Evolutionary conservation across 1,140 invertebrate species (phyloP).

Genomic region (Alviniconcha marisindica): DNA sequence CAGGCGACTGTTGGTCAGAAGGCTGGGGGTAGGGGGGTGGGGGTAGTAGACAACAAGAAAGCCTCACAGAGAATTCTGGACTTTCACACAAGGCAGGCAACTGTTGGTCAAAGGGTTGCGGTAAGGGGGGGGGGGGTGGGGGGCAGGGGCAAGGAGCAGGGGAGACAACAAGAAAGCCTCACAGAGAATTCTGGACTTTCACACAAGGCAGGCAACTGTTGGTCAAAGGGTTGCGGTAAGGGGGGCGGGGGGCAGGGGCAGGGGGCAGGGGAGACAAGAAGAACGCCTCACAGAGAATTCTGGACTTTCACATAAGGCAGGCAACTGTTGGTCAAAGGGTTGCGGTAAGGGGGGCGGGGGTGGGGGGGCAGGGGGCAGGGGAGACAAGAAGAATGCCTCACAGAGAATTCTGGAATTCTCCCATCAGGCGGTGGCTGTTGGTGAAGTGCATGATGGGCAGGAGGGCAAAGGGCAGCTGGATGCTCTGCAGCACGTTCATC

Average conservation of each 20-base stretch:
- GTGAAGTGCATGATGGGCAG: conserved; percentile 93
- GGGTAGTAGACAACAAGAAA: neutral
- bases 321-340: conserved; percentile 89
- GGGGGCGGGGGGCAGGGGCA: too few relatives aligned
- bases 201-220: conserved; percentile 88
- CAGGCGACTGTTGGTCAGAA: conserved; percentile 87
- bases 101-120: conserved; percentile 93
- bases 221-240: too few relatives aligned
- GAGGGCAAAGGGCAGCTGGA: conserved; percentile 84
- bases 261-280: too few relatives aligned
- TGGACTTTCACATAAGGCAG: conserved; percentile 83
- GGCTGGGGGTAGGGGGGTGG: too few relatives aligned
- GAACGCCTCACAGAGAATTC: conserved; percentile 56
- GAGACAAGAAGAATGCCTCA: conserved; percentile 40
- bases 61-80: conserved; percentile 63
- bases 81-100: conserved; percentile 83
- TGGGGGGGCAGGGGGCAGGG: too few relatives aligned
- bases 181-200: conserved; percentile 65
- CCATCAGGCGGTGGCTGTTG: conserved; percentile 88
- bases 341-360: too few relatives aligned
- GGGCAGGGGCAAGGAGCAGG: too few relatives aligned
- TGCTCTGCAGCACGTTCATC: conserved; percentile 91
- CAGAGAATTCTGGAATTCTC: conserved; percentile 65
- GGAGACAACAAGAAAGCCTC: conserved; percentile 28
- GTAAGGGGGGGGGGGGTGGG: too few relatives aligned